Evolutionary conservation across 1,140 invertebrate species (phyloP), one percentile per base, ranked within the genome.

Genomic region (Tetramorium alpestre): DNA sequence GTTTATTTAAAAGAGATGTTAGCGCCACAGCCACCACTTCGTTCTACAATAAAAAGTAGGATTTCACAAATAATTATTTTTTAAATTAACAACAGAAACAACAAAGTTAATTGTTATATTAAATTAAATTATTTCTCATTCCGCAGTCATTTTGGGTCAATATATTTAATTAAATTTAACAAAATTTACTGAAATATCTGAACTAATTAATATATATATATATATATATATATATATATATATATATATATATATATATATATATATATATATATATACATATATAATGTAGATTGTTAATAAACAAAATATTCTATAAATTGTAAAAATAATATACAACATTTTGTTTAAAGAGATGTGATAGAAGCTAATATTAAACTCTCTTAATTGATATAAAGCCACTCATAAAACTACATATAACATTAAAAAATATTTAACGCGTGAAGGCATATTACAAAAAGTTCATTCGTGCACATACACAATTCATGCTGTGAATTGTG

Each of bases 21-120:
- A 96, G 89, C 81, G 96, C 96, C 44, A 94, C 88, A 62, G 94
- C 93, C 33, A 96, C 91, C 70, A 94, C 94, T 91, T 96, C 95
- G 82, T 96, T 96, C 96, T 96, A 94, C 38, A 96, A 96, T 78
- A 88, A 91, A 91, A 92, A 86, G 78, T 69, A 44, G 76, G 58
- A 54, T 73, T 69, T 51, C 82, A 72, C 62, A 64, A 88, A 75
- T 75, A 25, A 33, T 47, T 33, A 22, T 49, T 47, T 47, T 47
- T 47, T 47, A 8, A 8, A 47, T 8, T 8, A 47, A 47, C 10
- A 7, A 47, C 44, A 33, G 3, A 49, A 73, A 82, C 18, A 28
- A 28, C 18, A 25, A 47, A 64, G 33, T 69, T 69, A 18, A 69
- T 69, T 33, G 3, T 6, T 77, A 1, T 7, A 44, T 41, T 41